Evolutionary conservation across 1,140 invertebrate genomes (phyloP).

Genomic region (Belonocnema kinseyi): DNA sequence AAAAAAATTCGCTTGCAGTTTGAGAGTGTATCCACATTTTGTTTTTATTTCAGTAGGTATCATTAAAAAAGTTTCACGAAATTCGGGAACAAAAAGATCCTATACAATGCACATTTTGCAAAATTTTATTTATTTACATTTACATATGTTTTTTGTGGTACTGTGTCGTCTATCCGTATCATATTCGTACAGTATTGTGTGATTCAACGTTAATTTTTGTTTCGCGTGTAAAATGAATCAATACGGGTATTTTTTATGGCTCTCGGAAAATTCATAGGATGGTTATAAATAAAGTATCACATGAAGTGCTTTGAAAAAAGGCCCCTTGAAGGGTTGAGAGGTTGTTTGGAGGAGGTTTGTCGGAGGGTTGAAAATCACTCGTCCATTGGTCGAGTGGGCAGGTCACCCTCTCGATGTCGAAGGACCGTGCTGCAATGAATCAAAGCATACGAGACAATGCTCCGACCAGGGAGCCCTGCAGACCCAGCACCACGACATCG

Average conservation of each 20-base stretch:
- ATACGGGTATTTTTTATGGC: neutral
- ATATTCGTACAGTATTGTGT: no score
- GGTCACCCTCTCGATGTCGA: constrained; percentile 62
- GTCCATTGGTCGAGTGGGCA: constrained; percentile 54
- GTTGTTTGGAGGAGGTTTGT: constrained; percentile 41
- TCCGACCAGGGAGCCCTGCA: neutral
- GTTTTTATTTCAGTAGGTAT: no score
- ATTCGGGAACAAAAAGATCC: no score
- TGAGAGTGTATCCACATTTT: no score
- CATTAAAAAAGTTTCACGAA: no score
- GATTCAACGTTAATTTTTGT: no score
- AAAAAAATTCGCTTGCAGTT: no score
- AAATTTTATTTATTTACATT: no score
- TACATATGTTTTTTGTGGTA: no score
- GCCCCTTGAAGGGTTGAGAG: constrained; percentile 43
- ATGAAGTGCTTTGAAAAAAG: constrained; percentile 41
- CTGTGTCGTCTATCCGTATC: no score
- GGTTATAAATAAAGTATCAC: constrained; percentile 3
- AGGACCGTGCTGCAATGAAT: constrained; percentile 59
- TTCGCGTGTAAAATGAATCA: no score
- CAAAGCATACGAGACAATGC: constrained; percentile 60
- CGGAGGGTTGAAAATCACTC: constrained; percentile 63
- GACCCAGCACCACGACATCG: constrained; percentile 37
- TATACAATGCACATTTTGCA: no score
- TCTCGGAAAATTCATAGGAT: neutral